Percentiles rank a stretch among this genome's conserved stretches.
Evolutionary conservation across 2,888 invertebrate species (phyloP).

Genomic region (Ectemnius continuus): DNA sequence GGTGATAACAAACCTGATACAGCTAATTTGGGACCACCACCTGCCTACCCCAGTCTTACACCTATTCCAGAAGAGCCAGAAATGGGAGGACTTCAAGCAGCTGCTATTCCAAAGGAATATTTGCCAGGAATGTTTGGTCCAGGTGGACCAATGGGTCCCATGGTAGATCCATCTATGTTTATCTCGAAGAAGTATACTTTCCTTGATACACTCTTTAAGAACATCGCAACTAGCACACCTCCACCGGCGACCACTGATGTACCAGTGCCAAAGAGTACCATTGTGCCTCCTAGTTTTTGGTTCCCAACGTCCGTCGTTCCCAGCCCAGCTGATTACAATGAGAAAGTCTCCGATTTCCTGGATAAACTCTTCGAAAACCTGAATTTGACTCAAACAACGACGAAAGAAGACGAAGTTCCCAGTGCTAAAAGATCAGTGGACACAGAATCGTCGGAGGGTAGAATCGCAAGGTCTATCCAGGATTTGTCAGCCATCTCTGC

Average conservation of each 20-base stretch:
- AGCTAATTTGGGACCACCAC: constrained; percentile 57
- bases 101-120: constrained; percentile 57
- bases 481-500: constrained; percentile 64
- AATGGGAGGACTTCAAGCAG: constrained; percentile 13
- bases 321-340: constrained; percentile 68
- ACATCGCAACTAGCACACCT: constrained; percentile 64
- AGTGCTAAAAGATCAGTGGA: constrained; percentile 43
- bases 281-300: constrained; percentile 74
- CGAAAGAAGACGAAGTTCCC: constrained; percentile 15
- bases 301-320: constrained; percentile 66
- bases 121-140: constrained; percentile 65
- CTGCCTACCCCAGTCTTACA: constrained; percentile 63
- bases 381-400: constrained; percentile 58
- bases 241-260: constrained; percentile 54
- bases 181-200: constrained; percentile 69
- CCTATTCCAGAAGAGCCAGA: constrained; percentile 67
- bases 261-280: constrained; percentile 67
- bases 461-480: constrained; percentile 62
- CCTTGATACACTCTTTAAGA: constrained; percentile 70
- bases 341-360: constrained; percentile 69
- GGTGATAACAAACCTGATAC: constrained; percentile 21
- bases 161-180: constrained; percentile 67
- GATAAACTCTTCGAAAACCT: constrained; percentile 69
- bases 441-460: constrained; percentile 29
- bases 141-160: constrained; percentile 55